Evolutionary conservation across 2,888 invertebrate species (phyloP).

Genomic region (Chydorus sphaericus): DNA sequence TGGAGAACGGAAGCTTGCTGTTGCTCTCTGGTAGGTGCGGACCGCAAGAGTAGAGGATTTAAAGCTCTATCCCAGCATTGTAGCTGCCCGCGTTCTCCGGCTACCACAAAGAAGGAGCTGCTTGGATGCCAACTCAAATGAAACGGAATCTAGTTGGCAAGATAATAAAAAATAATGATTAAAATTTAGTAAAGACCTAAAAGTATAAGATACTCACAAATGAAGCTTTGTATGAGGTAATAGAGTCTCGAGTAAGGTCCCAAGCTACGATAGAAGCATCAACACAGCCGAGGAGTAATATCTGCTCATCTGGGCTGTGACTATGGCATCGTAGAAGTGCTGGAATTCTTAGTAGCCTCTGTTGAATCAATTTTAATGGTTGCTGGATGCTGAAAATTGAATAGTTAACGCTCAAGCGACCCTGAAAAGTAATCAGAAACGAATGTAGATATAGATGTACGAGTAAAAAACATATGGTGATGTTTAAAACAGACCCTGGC

Average conservation of each 20-base stretch:
- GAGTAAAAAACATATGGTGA: not conserved
- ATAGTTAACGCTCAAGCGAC: slow-evolving; percentile 55
- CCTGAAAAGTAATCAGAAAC: slow-evolving; percentile 27
- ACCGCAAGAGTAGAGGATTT: slow-evolving; percentile 40
- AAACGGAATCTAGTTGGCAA: slow-evolving; percentile 40
- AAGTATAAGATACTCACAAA: slow-evolving; percentile 45
- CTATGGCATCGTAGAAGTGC: slow-evolving; percentile 36
- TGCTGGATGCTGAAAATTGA: slow-evolving; percentile 44
- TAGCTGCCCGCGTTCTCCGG: slow-evolving; percentile 54
- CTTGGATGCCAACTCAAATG: slow-evolving; percentile 55
- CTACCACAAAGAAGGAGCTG: slow-evolving; percentile 48
- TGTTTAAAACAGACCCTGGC: not conserved
- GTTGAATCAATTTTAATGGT: slow-evolving; percentile 21
- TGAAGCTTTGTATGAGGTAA: slow-evolving; percentile 56
- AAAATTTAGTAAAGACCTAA: not conserved
- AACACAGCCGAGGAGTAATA: slow-evolving; percentile 63
- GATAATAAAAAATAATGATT: slow-evolving; percentile 2
- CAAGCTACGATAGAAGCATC: slow-evolving; percentile 69
- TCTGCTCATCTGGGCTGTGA: slow-evolving; percentile 55
- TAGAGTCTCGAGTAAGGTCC: slow-evolving; percentile 56
- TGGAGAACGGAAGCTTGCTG: slow-evolving; percentile 4
- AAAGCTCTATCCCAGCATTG: slow-evolving; percentile 61
- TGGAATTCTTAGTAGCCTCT: slow-evolving; percentile 38
- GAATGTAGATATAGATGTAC: not conserved
- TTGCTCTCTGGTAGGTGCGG: not conserved